Base-by-base conservation (phyloP, 2,888 invertebrate species). In the Orgyia antiqua region DNA sequence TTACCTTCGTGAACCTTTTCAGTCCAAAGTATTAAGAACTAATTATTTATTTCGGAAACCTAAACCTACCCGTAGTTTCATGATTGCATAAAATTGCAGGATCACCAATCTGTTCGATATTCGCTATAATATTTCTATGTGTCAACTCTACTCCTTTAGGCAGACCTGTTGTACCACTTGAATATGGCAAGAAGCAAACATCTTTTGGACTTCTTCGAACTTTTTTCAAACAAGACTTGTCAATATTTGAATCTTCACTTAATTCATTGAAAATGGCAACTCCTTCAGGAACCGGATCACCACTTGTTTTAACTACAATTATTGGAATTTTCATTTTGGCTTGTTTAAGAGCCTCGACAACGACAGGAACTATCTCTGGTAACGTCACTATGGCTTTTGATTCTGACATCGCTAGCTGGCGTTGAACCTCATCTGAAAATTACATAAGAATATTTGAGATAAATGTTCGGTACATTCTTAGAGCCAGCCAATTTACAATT, bases 131-230 rank as follows among this genome's bases (percentile, higher is more conserved):
- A 63, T 90, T 90, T 27, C 57, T 74, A 67, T 93, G 91, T 0
- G 91, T 87, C 0, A 94, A 56, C 53, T 90, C 87, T 0, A 94
- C 93, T 2, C 93, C 94, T 80, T 94, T 94, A 0, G 94, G 92
- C 29, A 93, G 45, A 0, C 96, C 96, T 0, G 95, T 96, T 0
- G 96, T 96, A 0, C 94, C 94, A 58, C 95, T 95, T 1, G 95
- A 95, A 77, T 93, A 96, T 0, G 95, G 95, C 37, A 96, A 54
- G 15, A 94, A 79, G 3, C 89, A 89, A 7, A 92, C 68, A 53
- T 94, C 93, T 12, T 90, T 83, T 0, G 79, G 51, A 25, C 49
- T 62, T 32, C 87, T 64, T 29, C 78, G 68, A 1, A 84, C 80
- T 43, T 80, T 57, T 39, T 77, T 87, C 28, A 91, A 57, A 40